These are phyloP conservation scores for Pyrochroa serraticornis DNA, from an alignment of 2,888 invertebrate species.

Conservation along the genomic window DNA sequence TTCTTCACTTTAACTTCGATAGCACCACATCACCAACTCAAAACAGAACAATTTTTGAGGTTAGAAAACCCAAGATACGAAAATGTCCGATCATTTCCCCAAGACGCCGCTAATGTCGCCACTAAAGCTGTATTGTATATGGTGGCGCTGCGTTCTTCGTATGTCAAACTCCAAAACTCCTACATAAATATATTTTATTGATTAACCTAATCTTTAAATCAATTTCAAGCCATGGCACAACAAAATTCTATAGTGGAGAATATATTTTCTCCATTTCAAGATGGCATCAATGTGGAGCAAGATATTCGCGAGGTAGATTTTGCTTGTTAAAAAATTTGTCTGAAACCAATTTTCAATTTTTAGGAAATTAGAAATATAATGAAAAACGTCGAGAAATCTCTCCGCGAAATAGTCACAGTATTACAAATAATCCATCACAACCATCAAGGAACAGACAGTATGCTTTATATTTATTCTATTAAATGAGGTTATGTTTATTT, in stretches of 20 bases:
- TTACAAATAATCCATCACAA: constrained; percentile 83
- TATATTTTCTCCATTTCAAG: constrained; percentile 79
- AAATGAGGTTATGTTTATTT: constrained; percentile 7
- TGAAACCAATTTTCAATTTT: constrained; percentile 30
- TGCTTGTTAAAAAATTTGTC: constrained; percentile 30
- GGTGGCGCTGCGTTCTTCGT: no score
- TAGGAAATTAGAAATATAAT: constrained; percentile 73
- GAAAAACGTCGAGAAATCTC: constrained; percentile 77
- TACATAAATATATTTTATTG: not conserved
- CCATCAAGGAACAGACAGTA: constrained; percentile 69
- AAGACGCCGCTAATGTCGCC: no score
- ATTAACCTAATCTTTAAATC: no score
- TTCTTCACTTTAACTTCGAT: no score
- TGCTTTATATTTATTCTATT: constrained; percentile 25
- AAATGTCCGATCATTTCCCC: no score
- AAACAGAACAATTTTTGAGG: no score
- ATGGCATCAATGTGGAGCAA: constrained; percentile 78
- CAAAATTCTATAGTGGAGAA: constrained; percentile 57
- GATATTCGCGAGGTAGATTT: constrained; percentile 75
- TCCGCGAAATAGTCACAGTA: constrained; percentile 78
- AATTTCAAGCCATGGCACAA: no score
- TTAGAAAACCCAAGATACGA: no score
- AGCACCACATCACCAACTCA: no score
- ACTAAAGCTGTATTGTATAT: no score
- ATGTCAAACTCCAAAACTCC: no score